Conservation (phyloP, 2,113 vertebrate genomes). For the Grammomys surdaster region DNA sequence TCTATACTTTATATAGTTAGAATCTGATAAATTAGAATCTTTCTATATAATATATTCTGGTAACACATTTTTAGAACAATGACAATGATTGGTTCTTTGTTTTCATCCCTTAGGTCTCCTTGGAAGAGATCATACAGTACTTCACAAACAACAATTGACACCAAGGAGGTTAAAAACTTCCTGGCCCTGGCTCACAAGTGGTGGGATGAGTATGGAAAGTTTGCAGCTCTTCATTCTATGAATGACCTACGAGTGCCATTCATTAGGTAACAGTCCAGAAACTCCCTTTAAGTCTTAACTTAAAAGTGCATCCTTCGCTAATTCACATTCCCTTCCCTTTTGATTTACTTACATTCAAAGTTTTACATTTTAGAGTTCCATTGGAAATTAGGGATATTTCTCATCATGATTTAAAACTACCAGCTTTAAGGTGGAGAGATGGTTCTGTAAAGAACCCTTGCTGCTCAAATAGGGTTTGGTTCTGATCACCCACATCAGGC, state of each 20-base stretch:
- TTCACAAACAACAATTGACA: slow-evolving; percentile 91
- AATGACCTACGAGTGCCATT: slow-evolving; percentile 98
- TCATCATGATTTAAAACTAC: slow-evolving; percentile 42
- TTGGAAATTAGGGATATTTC: slow-evolving; percentile 50
- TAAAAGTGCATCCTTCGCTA: neutral
- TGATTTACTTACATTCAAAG: slow-evolving; percentile 52
- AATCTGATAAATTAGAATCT: slow-evolving; percentile 4
- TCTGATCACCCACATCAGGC: neutral
- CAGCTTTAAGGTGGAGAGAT: slow-evolving; percentile 3
- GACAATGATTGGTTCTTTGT: slow-evolving; percentile 48
- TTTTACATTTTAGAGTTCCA: slow-evolving; percentile 27
- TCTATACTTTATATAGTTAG: neutral
- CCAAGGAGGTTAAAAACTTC: slow-evolving; percentile 93
- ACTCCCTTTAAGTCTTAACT: neutral
- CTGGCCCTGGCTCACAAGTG: slow-evolving; percentile 92
- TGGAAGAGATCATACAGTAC: slow-evolving; percentile 79
- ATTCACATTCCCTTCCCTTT: slow-evolving; percentile 54
- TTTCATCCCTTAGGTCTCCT: slow-evolving; percentile 73
- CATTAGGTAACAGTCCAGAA: slow-evolving; percentile 90
- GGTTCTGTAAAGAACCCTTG: neutral
- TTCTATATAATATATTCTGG: neutral
- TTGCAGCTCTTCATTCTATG: slow-evolving; percentile 94
- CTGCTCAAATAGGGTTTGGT: neutral
- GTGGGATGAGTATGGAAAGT: slow-evolving; percentile 96
- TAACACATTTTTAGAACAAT: neutral